phyloP scores from a whole-genome alignment of 1,140 invertebrate genomes.

The Drusus annulatus region DNA sequence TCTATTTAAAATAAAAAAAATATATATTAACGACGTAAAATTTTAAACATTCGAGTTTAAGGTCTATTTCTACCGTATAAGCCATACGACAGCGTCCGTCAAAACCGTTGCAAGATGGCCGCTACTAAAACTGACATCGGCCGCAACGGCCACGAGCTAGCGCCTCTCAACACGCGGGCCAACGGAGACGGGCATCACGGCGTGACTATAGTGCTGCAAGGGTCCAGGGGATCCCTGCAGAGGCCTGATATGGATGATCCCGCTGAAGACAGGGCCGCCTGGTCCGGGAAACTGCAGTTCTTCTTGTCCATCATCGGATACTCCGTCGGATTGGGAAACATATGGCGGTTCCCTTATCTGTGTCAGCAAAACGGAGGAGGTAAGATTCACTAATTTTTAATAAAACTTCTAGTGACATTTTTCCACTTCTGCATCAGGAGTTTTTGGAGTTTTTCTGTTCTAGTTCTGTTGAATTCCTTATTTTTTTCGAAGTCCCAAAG shows the following conservation, averaged over 20 bases:
- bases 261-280: constrained; percentile 79
- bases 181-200: constrained; percentile 75
- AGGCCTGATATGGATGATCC: constrained; percentile 65
- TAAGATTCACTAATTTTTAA: constrained; percentile 68
- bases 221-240: constrained; percentile 67
- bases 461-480: no score
- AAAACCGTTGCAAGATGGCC: constrained; percentile 62
- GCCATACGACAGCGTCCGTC: not conserved
- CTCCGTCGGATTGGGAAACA: constrained; percentile 92
- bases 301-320: constrained; percentile 93
- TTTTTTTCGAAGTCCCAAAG: no score
- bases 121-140: constrained; percentile 71
- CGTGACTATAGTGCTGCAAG: constrained; percentile 76
- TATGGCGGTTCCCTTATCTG: constrained; percentile 96
- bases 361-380: constrained; percentile 96
- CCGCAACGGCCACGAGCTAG: constrained; percentile 83
- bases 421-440: no score
- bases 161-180: constrained; percentile 79
- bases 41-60: no score
- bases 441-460: no score
- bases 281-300: constrained; percentile 91
- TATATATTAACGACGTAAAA: not conserved
- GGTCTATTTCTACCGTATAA: no score
- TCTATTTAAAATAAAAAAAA: no score
- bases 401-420: no score